Evolutionary conservation across 2,797 vertebrate genomes (phyloP).

Genomic region (Parauchenoglanis punctatus): DNA sequence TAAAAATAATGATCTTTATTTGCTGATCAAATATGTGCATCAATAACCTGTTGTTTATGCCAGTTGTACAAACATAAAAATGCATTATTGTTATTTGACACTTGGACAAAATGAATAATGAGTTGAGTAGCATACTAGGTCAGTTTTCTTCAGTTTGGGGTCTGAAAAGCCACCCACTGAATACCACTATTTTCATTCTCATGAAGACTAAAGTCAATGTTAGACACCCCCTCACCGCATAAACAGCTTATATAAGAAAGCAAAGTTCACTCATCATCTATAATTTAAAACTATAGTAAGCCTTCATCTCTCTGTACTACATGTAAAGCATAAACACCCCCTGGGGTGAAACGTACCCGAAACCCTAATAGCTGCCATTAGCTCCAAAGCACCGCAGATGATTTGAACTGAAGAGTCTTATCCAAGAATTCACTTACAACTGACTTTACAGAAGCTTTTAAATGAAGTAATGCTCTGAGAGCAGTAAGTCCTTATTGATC

Average conservation of each 20-base stretch:
- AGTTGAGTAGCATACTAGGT: neutral
- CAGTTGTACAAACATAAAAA: slow-evolving; percentile 1
- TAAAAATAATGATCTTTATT: neutral
- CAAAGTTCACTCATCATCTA: slow-evolving; percentile 36
- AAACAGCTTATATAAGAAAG: slow-evolving; percentile 41
- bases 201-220: slow-evolving; percentile 5
- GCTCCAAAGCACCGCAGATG: slow-evolving; percentile 29
- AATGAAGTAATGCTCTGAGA: slow-evolving; percentile 34
- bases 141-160: neutral
- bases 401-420: slow-evolving; percentile 44
- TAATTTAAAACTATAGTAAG: slow-evolving; percentile 39
- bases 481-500: slow-evolving; percentile 27
- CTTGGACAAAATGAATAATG: neutral
- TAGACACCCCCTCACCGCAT: neutral
- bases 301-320: slow-evolving; percentile 7
- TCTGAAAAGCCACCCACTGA: slow-evolving; percentile 24
- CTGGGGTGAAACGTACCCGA: slow-evolving; percentile 40
- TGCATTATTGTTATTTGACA: slow-evolving; percentile 33
- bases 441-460: slow-evolving; percentile 39
- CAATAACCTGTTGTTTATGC: slow-evolving; percentile 1
- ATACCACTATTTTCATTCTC: slow-evolving; percentile 2
- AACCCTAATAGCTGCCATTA: slow-evolving; percentile 53
- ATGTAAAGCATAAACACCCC: slow-evolving; percentile 48
- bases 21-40: too few relatives aligned
- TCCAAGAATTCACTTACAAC: slow-evolving; percentile 39